These are phyloP conservation scores for Oreamnos americanus DNA, from an alignment of 2,113 vertebrate species.

Conservation along the genomic window DNA sequence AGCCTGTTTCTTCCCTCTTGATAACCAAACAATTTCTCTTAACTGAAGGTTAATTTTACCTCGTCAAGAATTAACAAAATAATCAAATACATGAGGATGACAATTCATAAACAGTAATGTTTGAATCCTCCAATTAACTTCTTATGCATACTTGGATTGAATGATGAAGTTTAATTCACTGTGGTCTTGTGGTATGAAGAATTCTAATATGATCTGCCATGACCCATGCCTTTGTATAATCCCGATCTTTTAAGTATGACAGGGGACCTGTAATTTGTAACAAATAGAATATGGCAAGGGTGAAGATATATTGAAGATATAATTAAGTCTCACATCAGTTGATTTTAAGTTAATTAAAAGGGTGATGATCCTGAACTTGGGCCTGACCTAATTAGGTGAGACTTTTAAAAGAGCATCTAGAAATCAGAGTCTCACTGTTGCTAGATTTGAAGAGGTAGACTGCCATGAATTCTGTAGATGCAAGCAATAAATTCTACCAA, in stretches of 20 bases:
- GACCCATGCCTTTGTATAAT: background rate
- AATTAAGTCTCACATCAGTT: background rate
- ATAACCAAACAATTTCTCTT: conserved; percentile 25
- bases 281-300: background rate
- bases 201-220: background rate
- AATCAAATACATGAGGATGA: background rate
- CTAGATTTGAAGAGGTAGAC: background rate
- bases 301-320: background rate
- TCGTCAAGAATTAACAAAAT: background rate
- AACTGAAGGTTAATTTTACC: background rate
- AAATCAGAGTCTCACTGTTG: background rate
- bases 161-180: background rate
- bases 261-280: background rate
- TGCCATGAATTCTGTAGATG: background rate
- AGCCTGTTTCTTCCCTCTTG: background rate
- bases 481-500: background rate
- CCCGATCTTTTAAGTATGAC: background rate
- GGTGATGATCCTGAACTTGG: background rate
- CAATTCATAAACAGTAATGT: background rate
- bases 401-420: background rate
- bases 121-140: background rate
- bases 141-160: background rate
- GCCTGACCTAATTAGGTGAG: background rate
- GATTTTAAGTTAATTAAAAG: background rate
- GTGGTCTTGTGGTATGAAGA: background rate